A percentile compares a stretch with the other conserved stretches of the same genome.
These are phyloP conservation scores for Erebia palarica DNA, from an alignment of 2,888 invertebrate species.

Conservation along the genomic window DNA sequence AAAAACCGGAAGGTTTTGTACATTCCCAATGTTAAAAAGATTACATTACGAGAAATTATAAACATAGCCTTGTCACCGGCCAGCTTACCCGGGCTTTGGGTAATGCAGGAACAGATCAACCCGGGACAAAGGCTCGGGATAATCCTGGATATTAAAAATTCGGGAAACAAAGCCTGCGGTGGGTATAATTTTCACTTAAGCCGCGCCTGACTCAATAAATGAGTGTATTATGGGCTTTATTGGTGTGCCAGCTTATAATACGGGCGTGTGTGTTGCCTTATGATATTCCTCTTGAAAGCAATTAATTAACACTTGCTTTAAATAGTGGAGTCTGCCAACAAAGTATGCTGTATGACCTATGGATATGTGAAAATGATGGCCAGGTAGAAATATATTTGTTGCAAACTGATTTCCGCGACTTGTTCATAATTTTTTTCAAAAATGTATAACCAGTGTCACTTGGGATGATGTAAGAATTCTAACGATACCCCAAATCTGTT, in stretches of 20 bases:
- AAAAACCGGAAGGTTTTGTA: not conserved
- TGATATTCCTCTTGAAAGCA: too few relatives aligned
- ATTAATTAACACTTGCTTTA: too few relatives aligned
- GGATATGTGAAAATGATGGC: too few relatives aligned
- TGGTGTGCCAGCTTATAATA: not conserved
- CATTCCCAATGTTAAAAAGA: not conserved
- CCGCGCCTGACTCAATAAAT: conserved; percentile 27
- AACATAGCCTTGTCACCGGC: conserved; percentile 12
- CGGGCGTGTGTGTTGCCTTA: not conserved
- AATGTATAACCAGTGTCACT: too few relatives aligned
- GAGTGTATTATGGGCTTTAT: conserved; percentile 24
- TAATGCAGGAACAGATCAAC: conserved; percentile 27
- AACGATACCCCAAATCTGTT: too few relatives aligned
- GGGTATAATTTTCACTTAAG: conserved; percentile 44
- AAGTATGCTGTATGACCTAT: too few relatives aligned
- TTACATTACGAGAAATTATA: not conserved
- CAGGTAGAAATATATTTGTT: too few relatives aligned
- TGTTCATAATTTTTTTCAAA: too few relatives aligned
- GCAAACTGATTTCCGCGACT: too few relatives aligned
- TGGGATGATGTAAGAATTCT: too few relatives aligned
- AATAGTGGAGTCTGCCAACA: too few relatives aligned
- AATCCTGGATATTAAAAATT: conserved; percentile 50
- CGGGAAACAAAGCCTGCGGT: conserved; percentile 43
- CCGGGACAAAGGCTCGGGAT: conserved; percentile 43
- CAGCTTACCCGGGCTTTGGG: conserved; percentile 19